A percentile compares a stretch with the other conserved stretches of the same genome.
These are phyloP conservation scores for Atrichornis clamosus DNA, from an alignment of 2,113 vertebrate species.

Conservation along the genomic window DNA sequence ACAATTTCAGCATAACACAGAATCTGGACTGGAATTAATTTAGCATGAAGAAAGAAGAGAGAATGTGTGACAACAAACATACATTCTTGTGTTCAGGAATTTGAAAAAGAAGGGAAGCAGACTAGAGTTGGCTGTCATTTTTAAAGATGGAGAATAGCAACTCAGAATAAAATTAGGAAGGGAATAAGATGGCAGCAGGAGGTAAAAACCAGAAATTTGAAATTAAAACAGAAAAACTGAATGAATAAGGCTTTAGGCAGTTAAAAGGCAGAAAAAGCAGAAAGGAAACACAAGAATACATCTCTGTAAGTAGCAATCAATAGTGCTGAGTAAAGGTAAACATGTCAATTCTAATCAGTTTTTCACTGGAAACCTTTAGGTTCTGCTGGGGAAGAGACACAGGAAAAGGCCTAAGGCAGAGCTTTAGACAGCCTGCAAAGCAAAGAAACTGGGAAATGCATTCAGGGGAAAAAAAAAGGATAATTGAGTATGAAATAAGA, in stretches of 20 bases:
- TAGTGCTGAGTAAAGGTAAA: neutral
- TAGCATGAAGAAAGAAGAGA: neutral
- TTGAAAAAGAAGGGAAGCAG: neutral
- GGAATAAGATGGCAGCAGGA: neutral
- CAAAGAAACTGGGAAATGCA: neutral
- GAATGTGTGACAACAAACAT: neutral
- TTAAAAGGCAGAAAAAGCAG: neutral
- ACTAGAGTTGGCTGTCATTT: neutral
- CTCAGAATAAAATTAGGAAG: neutral
- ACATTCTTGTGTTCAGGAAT: neutral
- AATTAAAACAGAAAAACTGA: neutral
- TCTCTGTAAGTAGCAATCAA: neutral
- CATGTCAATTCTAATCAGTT: neutral
- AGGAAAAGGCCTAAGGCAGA: neutral
- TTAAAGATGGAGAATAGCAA: neutral
- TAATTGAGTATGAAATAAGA: neutral
- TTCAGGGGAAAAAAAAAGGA: accelerated
- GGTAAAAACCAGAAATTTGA: neutral
- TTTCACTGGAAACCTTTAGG: neutral
- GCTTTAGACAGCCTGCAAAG: neutral
- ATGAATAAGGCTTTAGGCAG: neutral
- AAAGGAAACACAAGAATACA: neutral
- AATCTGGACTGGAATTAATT: neutral
- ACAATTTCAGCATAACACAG: neutral
- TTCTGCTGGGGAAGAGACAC: neutral